phyloP scores from a whole-genome alignment of 2,888 invertebrate genomes.

The Noctuana brunneofusca region DNA sequence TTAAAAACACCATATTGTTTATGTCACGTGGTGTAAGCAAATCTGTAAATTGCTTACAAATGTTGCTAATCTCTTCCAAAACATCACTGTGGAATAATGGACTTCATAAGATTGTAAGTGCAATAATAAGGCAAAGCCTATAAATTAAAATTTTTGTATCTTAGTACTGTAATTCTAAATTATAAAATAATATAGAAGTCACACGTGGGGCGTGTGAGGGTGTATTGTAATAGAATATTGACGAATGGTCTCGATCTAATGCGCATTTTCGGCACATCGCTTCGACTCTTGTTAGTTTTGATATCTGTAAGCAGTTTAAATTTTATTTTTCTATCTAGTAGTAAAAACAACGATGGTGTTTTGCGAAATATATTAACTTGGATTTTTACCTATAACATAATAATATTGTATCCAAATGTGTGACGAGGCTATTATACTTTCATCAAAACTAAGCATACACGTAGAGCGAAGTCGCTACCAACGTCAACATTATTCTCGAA shows the following conservation, averaged over 20 bases:
- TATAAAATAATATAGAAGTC: constrained; percentile 48
- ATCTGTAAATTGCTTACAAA: constrained; percentile 15
- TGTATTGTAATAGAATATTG: constrained; percentile 28
- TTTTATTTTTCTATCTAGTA: constrained; percentile 23
- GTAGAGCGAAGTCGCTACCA: constrained; percentile 60
- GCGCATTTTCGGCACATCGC: constrained; percentile 1
- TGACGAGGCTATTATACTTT: constrained; percentile 68
- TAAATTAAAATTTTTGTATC: constrained; percentile 73
- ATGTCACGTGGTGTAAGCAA: neutral
- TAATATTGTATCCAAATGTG: constrained; percentile 56
- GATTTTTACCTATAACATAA: constrained; percentile 13
- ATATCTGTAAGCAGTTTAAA: constrained; percentile 20
- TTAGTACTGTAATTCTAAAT: constrained; percentile 60
- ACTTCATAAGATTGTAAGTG: constrained; percentile 76
- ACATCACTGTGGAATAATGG: constrained; percentile 67
- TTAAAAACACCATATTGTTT: neutral
- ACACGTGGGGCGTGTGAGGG: constrained; percentile 18
- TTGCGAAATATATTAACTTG: neutral
- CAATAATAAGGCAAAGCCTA: constrained; percentile 82
- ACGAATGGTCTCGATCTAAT: constrained; percentile 21
- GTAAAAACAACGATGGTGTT: neutral
- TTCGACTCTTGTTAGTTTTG: neutral
- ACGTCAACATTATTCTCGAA: constrained; percentile 59
- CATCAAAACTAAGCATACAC: constrained; percentile 57
- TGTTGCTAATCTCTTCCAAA: constrained; percentile 58